Conservation (phyloP, 53 echinoderm and acorn worm genomes). For the Hippasteria phrygiana region DNA sequence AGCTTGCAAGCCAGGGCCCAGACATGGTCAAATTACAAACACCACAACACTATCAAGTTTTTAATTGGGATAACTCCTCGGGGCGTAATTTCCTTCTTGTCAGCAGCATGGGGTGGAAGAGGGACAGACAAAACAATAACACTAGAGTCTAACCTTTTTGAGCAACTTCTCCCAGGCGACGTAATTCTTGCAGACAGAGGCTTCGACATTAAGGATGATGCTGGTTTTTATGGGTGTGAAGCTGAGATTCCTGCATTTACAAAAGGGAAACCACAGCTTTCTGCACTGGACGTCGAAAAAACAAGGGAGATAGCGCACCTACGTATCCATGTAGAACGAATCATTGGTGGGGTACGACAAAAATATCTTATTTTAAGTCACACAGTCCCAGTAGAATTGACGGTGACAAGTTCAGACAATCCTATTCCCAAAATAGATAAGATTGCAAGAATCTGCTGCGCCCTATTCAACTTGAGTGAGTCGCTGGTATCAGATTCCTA, state of each 20-base stretch:
- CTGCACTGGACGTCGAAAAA: conserved; percentile 22
- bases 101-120: conserved; percentile 48
- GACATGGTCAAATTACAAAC: conserved; percentile 54
- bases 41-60: conserved; percentile 63
- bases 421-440: conserved; percentile 15
- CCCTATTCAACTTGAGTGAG: conserved; percentile 21
- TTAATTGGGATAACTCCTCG: conserved; percentile 38
- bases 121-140: conserved; percentile 58
- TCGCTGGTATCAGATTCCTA: conserved; percentile 17
- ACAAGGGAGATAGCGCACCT: conserved; percentile 28
- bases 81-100: conserved; percentile 49
- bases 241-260: conserved; percentile 41
- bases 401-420: background rate
- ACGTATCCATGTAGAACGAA: conserved; percentile 27
- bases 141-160: conserved; percentile 15
- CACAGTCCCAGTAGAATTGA: conserved; percentile 17
- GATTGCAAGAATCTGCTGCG: conserved; percentile 29
- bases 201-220: conserved; percentile 53
- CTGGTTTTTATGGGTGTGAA: conserved; percentile 48
- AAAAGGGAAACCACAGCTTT: conserved; percentile 38
- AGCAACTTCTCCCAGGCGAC: conserved; percentile 17
- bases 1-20: conserved; percentile 37
- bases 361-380: conserved; percentile 7
- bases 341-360: conserved; percentile 30
- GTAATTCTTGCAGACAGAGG: conserved; percentile 49